Base-by-base conservation (phyloP, 1,140 invertebrate species). In the Cephus cinctus region DNA sequence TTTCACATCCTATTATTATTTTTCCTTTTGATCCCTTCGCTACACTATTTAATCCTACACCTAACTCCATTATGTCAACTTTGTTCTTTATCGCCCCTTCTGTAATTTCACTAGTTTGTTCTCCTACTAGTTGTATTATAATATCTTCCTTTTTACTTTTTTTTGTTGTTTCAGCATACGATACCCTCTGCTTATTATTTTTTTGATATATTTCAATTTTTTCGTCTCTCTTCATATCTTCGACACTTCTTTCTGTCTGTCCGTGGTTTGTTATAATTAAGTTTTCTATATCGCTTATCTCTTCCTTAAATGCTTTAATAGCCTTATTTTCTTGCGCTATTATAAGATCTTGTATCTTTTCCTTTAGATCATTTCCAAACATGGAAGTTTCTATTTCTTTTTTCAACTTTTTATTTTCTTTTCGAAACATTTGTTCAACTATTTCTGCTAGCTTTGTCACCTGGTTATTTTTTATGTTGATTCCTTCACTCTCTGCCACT, bases 21-120 rank as follows among this genome's bases (percentile, higher is more conserved):
- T 9, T 19, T 4, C 43, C 43, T 35, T 36, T 45, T 12, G 31
- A 19, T 8, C 43, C 31, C 15, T 45, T 36, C 22, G 20, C n/a
- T 9, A 45, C 21, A 16, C 20, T 45, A 21, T 45, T 12, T 2
- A 45, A n/a, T 45, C 43, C 43, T 1, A 45, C 31, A 11, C 31
- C 43, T 0, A 45, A 19, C 12, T 45, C 2, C 43, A 45, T 34
- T 21, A 22, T 45, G 20, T 21, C 25, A 1, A 20, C 12, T 12
- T 45, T 21, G 32, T 23, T 45, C 15, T 45, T 20, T 23, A 18
- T 34, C 18, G 11, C 12, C 3, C 43, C 27, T 16, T 14, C 27
- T 5, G 42, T 44, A 15, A 11, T 32, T 21, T 20, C 9, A 19
- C 43, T 45, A 6, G 16, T 27, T 45, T 45, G 21, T 11, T n/a